Evolutionary conservation across 2,888 invertebrate species (phyloP), one percentile per base, ranked within the genome.

Genomic region (Danaus chrysippus): DNA sequence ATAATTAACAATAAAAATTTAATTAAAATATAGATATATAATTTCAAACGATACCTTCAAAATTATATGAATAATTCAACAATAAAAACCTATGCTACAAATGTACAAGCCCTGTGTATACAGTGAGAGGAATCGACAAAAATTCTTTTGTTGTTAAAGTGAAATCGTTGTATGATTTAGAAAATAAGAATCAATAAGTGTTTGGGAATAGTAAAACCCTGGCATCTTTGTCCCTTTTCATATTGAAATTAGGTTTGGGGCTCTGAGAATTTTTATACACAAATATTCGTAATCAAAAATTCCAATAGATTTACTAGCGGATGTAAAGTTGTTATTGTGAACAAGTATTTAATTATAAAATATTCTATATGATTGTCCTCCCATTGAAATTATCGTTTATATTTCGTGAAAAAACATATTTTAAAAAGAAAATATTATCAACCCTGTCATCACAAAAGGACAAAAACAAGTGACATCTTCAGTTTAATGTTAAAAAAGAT

Each of bases 31-130:
- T 23, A 5, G 1, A 23, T 5, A 34, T 6, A n/a, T n/a, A n/a
- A n/a, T n/a, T n/a, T n/a, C n/a, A n/a, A n/a, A n/a, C n/a, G n/a
- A n/a, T n/a, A 60, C 57, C 54, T 56, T 57, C 46, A 57, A 34
- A 34, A 59, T 54, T 54, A 46, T 17, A 65, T 63, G 65, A 66
- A 66, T 61, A 59, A 63, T 61, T 34, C 44, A 58, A 43, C 55
- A 44, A 52, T 13, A 46, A 42, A 13, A 19, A 15, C 49, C 44
- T 49, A 23, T 62, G 41, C 46, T 58, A 34, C 42, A 8, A 6
- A 34, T 3, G 3, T 34, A 34, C 23, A 34, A 34, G 23, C 3
- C 23, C 23, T 17, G 17, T 49, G 10, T 9, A 49, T 17, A 49
- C 17, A 15, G 17, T 17, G 23, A 49, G 17, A 49, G 49, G 17